Percentiles rank a stretch among this genome's conserved stretches.
These are phyloP conservation scores for Tragelaphus scriptus DNA, from an alignment of 2,113 vertebrate species.

Conservation along the genomic window DNA sequence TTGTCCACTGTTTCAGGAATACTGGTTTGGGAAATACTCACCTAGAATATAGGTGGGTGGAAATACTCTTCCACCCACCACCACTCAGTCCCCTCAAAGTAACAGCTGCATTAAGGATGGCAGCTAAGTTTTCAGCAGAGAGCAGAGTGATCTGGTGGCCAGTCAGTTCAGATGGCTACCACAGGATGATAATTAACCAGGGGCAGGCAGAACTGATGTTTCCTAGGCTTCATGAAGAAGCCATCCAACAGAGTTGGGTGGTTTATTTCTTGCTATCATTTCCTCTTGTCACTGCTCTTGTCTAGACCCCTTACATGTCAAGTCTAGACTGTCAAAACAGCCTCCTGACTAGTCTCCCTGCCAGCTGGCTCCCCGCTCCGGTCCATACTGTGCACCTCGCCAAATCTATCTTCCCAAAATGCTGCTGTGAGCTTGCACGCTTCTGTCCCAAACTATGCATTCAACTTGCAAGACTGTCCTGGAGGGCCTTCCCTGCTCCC, in stretches of 20 bases:
- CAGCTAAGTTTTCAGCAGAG: not conserved
- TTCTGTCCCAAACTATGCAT: not conserved
- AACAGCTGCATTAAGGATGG: not conserved
- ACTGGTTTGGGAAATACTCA: not conserved
- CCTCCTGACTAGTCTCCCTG: conserved; percentile 7
- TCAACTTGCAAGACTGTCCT: not conserved
- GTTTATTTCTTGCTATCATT: conserved; percentile 52
- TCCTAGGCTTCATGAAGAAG: not conserved
- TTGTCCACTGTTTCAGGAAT: not conserved
- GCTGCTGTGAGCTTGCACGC: not conserved
- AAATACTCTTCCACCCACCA: not conserved
- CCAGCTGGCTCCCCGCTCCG: not conserved
- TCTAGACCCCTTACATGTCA: conserved; percentile 22
- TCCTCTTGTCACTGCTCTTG: not conserved
- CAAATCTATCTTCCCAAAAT: conserved; percentile 11
- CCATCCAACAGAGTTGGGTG: not conserved
- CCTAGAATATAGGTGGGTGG: not conserved
- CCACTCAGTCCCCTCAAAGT: not conserved
- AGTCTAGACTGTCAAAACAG: conserved; percentile 49
- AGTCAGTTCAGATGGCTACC: not conserved
- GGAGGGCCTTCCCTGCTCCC: not conserved
- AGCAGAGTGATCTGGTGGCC: not conserved
- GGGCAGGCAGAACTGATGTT: not conserved
- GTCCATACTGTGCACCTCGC: conserved; percentile 7
- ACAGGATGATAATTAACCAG: not conserved